Evolutionary conservation across 1,140 invertebrate genomes (phyloP).

Genomic region (Drosophila tsacasi): DNA sequence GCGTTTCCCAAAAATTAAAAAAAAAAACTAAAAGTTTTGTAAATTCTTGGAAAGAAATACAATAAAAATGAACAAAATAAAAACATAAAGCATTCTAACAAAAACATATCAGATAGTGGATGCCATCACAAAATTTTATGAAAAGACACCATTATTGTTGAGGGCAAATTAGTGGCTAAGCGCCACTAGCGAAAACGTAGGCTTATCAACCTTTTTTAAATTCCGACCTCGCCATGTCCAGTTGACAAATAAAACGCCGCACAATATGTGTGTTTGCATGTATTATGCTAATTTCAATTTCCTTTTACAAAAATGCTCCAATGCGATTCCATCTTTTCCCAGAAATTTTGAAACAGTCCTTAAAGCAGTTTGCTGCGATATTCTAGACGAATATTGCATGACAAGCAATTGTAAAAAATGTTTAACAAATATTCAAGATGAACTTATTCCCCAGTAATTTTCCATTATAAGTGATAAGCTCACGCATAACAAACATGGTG

Average conservation of each 20-base stretch:
- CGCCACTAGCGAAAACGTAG: background rate
- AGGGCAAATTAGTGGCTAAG: background rate
- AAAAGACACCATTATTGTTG: background rate
- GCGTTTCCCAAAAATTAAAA: too few species aligned
- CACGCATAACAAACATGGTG: background rate
- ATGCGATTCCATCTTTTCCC: background rate
- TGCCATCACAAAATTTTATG: background rate
- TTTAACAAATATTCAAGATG: too few species aligned
- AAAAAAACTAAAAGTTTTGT: background rate
- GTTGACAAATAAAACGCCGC: constrained; percentile 22
- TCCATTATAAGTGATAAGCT: background rate
- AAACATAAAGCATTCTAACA: background rate
- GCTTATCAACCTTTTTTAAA: background rate
- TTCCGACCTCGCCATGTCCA: constrained; percentile 1
- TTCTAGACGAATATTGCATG: too few species aligned
- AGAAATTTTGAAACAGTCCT: too few species aligned
- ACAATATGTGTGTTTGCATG: constrained; percentile 36
- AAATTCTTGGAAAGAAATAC: background rate
- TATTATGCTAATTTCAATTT: constrained; percentile 23
- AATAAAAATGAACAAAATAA: background rate
- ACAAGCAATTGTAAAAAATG: too few species aligned
- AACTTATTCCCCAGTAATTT: too few species aligned
- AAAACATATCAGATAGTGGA: background rate
- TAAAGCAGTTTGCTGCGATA: too few species aligned
- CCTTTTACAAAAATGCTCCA: background rate